phyloP scores from a whole-genome alignment of 2,797 vertebrate genomes.

The Danio tinwini region DNA sequence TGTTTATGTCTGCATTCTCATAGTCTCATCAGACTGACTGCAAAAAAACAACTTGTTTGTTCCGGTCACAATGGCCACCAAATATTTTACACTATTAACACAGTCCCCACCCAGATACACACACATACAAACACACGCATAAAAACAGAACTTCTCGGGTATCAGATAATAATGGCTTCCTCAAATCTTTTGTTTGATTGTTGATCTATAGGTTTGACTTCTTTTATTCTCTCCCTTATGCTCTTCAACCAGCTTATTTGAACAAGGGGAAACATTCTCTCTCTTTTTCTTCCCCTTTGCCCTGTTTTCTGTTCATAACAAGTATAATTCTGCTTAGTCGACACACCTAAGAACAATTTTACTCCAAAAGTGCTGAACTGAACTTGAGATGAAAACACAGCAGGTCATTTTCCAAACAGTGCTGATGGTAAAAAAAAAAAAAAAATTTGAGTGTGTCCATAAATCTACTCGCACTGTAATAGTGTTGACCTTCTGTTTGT shows the following conservation, averaged over 20 bases:
- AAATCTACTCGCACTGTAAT: slow-evolving; percentile 5
- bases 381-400: slow-evolving; percentile 21
- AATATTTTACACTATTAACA: slow-evolving; percentile 5
- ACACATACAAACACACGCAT: not conserved
- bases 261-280: slow-evolving; percentile 63
- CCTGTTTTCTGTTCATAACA: slow-evolving; percentile 17
- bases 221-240: slow-evolving; percentile 69
- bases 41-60: slow-evolving; percentile 17
- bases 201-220: slow-evolving; percentile 26
- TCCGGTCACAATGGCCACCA: slow-evolving; percentile 27
- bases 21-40: not conserved
- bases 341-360: slow-evolving; percentile 2
- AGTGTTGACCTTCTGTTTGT: slow-evolving; percentile 22
- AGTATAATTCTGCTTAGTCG: slow-evolving; percentile 15
- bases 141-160: slow-evolving; percentile 33
- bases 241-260: slow-evolving; percentile 67
- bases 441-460: not conserved
- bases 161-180: slow-evolving; percentile 43
- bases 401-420: slow-evolving; percentile 12
- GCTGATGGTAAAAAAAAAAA: not conserved
- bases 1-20: not conserved
- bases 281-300: not conserved
- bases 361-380: not conserved
- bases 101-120: slow-evolving; percentile 21
- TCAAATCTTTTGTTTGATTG: slow-evolving; percentile 44